Base-by-base conservation (phyloP, 53 echinoderm and acorn worm genomes). In the Patiria pectinifera region DNA sequence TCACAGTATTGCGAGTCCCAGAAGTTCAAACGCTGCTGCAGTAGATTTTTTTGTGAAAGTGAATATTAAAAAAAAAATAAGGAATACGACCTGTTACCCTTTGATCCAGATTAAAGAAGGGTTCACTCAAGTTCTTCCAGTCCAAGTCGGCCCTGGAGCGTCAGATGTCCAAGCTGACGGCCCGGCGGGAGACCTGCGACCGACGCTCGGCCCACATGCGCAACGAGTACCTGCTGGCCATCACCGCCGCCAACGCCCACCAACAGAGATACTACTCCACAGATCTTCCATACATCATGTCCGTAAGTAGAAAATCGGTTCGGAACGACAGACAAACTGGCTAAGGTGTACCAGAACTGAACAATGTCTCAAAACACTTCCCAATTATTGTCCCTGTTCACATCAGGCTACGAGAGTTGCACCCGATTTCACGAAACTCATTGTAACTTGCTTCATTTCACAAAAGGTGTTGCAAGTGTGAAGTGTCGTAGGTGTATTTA, bases 91-190 rank as follows among this genome's bases (percentile, higher is more conserved):
- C 44, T 46, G 46, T 82, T 87, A 15, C 66, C 46, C 77, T 76
- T 82, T 0, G 11, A 25, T 72, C 15, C 58, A 98, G 99, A 82
- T 92, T 98, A 44, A 95, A 94, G 87, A 98, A 95, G 71, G 99
- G 99, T 25, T 94, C 96, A 80, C 89, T 94, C 35, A 97, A 97
- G 84, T 92, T 98, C 93, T 98, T 97, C 92, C 99, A 98, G 91
- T 96, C 99, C 24, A 93, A 92, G 81, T 90, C 92, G 45, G 91
- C 96, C 26, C 91, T 98, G 22, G 96, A 96, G 83, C 94, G 95
- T 90, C 83, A 92, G 19, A 92, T 89, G 46, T 89, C 95, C 59
- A 98, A 97, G 91, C 81, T 98, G 78, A 59, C 92, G 13, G 76
- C 89, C 14, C 93, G 94, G 69, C 88, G 94, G 43, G 94, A 92